These are phyloP conservation scores for Drosophila tropicalis DNA, from an alignment of 1,140 invertebrate genomes.

Conservation along the genomic window DNA sequence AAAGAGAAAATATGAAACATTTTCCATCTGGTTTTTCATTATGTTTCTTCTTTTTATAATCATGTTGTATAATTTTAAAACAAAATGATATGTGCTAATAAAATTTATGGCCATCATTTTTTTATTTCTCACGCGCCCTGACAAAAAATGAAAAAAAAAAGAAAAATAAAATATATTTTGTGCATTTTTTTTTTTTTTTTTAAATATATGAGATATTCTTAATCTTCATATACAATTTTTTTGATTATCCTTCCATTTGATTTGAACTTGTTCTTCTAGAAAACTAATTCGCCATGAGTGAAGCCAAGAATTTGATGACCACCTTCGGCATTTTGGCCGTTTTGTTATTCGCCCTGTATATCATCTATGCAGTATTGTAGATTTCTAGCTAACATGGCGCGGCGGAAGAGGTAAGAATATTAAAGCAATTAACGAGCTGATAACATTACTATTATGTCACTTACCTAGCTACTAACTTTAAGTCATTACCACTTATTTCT, in stretches of 20 bases:
- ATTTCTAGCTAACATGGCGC: conserved; percentile 41
- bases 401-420: conserved; percentile 31
- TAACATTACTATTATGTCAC: too few relatives aligned
- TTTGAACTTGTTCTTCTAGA: conserved; percentile 28
- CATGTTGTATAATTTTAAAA: conserved; percentile 67
- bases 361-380: conserved; percentile 80
- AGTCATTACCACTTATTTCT: background rate
- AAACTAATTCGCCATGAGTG: conserved; percentile 66
- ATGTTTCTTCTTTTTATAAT: conserved; percentile 46
- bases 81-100: conserved; percentile 66
- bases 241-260: conserved; percentile 26
- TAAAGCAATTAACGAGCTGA: background rate
- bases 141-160: conserved; percentile 20
- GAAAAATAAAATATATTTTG: conserved; percentile 17
- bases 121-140: conserved; percentile 59
- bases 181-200: conserved; percentile 29
- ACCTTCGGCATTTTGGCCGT: conserved; percentile 78
- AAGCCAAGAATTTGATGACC: conserved; percentile 71
- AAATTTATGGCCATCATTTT: conserved; percentile 64
- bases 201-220: conserved; percentile 31
- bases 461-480: background rate
- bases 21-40: conserved; percentile 51
- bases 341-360: conserved; percentile 65
- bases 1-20: conserved; percentile 32
- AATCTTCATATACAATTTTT: conserved; percentile 41